Evolutionary conservation across 2,888 invertebrate species (phyloP).

Genomic region (Caenorhabditis parvicauda): DNA sequence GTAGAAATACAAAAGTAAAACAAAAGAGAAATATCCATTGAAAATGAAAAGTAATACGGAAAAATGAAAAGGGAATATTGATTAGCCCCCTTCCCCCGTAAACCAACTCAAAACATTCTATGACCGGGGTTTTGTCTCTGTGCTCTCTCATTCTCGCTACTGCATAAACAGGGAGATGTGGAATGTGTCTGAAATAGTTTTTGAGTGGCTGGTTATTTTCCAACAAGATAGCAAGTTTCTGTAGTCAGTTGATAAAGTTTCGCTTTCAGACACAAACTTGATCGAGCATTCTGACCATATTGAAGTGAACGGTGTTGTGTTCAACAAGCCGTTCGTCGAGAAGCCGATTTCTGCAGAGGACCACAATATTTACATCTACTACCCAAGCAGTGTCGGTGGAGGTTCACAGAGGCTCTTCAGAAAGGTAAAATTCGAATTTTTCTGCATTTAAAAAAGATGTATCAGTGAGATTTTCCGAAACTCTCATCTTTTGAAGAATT

Average conservation of each 20-base stretch:
- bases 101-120: too few species aligned
- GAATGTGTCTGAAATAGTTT: too few species aligned
- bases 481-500: not conserved
- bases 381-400: slow-evolving; percentile 93
- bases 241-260: not conserved
- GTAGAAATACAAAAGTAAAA: too few species aligned
- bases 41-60: too few species aligned
- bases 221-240: not conserved
- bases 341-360: slow-evolving; percentile 99
- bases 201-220: too few species aligned
- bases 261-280: slow-evolving; percentile 36
- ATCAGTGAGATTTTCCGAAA: not conserved
- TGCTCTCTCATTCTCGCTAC: too few species aligned
- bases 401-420: slow-evolving; percentile 95
- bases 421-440: slow-evolving; percentile 71
- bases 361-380: slow-evolving; percentile 99
- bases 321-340: slow-evolving; percentile 86
- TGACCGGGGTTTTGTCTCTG: too few species aligned
- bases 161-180: too few species aligned
- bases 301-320: slow-evolving; percentile 60
- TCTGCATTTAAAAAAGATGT: not conserved
- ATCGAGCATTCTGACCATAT: slow-evolving; percentile 55
- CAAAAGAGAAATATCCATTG: too few species aligned
- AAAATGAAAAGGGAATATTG: too few species aligned
- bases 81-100: too few species aligned